Evolutionary conservation across 1,140 invertebrate species (phyloP), one percentile per base, ranked within the genome.

Genomic region (silkworm (Bombyx mori)): DNA sequence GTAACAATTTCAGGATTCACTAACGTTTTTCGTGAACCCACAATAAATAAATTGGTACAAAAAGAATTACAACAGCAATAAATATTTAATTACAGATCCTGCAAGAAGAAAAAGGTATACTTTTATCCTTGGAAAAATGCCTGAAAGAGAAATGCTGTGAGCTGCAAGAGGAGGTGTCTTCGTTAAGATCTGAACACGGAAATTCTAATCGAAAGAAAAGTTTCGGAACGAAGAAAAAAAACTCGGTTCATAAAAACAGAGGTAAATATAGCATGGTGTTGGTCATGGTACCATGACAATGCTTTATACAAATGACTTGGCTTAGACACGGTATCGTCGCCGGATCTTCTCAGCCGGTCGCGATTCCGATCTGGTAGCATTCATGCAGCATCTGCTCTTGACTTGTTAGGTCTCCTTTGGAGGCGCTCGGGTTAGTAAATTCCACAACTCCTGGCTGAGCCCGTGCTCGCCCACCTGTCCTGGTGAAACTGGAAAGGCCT

Each of bases 31-130:
- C 0, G 1, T 35, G 26, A 1, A 35, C 2, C 26, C 26, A 1
- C 0, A 35, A 35, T 1, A 35, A 35, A 35, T 35, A 0, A 35
- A 35, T 1, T 35, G 1, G 2, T 1, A 35, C 26, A 35, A 35
- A 35, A 35, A 35, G 4, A 3, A 18, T 0, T 18, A 18, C 0
- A 43, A 53, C n/a, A 42, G 8, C 5, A 53, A 53, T 8, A 1
- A 42, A 53, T 43, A 43, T 44, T 54, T 55, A 57, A 45, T 85
- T 88, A 9, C 75, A 94, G 91, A 93, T 94, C 72, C 77, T 95
- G 42, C 92, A 94, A 88, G 93, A 94, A 81, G 94, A 95, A 78
- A 95, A 94, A 77, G 90, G 92, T 9, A 91, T 93, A 61, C 78
- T 94, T 43, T 88, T 93, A 44, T 93, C 92, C 1, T 89, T 96